Evolutionary conservation across 2,888 invertebrate genomes (phyloP).

Genomic region (Mythimna albipuncta): DNA sequence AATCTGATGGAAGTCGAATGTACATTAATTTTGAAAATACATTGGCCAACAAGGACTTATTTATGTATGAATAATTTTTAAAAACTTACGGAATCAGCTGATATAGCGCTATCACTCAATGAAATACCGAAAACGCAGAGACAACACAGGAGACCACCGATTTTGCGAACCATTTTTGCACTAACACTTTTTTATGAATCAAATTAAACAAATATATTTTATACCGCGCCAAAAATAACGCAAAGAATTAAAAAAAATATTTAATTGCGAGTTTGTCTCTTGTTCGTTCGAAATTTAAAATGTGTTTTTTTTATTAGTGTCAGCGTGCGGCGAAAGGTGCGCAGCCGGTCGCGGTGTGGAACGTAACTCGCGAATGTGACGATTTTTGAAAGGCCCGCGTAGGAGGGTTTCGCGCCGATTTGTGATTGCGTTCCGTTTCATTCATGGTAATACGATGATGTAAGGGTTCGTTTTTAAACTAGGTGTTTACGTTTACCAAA

Average conservation of each 20-base stretch:
- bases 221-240: constrained; percentile 11
- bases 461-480: constrained; percentile 11
- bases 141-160: constrained; percentile 85
- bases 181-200: constrained; percentile 47
- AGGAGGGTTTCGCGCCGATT: constrained; percentile 89
- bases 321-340: constrained; percentile 84
- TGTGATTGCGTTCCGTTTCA: constrained; percentile 82
- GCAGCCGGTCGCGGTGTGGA: constrained; percentile 81
- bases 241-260: not conserved
- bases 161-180: constrained; percentile 85
- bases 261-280: constrained; percentile 30
- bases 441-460: constrained; percentile 52
- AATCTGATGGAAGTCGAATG: not conserved
- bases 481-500: not conserved
- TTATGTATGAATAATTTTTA: not conserved
- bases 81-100: constrained; percentile 84
- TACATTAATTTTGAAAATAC: not conserved
- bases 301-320: constrained; percentile 42
- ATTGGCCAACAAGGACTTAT: not conserved
- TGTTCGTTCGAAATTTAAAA: constrained; percentile 56
- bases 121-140: constrained; percentile 86
- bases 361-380: constrained; percentile 80
- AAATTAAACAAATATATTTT: constrained; percentile 31
- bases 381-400: constrained; percentile 90
- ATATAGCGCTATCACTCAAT: constrained; percentile 85